Percentiles rank a stretch among this genome's conserved stretches.
These are phyloP conservation scores for Dendroctonus valens DNA, from an alignment of 1,140 invertebrate genomes.

Conservation along the genomic window DNA sequence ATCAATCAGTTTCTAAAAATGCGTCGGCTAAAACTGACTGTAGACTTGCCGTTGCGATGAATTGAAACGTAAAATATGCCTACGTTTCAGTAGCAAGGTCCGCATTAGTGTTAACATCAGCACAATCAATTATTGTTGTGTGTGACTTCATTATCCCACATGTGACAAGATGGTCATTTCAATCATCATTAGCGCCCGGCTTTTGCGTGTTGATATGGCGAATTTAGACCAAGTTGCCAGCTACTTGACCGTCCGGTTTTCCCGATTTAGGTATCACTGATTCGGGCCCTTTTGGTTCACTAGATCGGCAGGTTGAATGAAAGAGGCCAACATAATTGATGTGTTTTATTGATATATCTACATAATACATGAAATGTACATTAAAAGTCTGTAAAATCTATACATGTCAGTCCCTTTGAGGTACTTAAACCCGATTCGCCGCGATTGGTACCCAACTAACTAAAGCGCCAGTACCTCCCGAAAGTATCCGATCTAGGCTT, in stretches of 20 bases:
- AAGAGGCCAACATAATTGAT: not conserved
- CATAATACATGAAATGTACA: slow-evolving; percentile 40
- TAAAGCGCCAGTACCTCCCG: no score
- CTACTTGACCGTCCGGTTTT: no score
- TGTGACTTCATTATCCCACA: slow-evolving; percentile 8
- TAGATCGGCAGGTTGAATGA: no score
- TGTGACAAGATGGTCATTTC: slow-evolving; percentile 8
- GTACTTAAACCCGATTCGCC: not conserved
- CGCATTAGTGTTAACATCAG: slow-evolving; percentile 9
- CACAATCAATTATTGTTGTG: slow-evolving; percentile 10
- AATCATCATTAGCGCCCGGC: slow-evolving; percentile 5
- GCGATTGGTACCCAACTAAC: not conserved
- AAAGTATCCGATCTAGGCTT: no score
- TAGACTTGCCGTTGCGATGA: no score
- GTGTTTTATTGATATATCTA: slow-evolving; percentile 33
- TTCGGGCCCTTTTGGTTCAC: no score
- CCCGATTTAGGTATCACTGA: no score
- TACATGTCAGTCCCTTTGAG: slow-evolving; percentile 34
- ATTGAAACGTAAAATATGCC: not conserved
- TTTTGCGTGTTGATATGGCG: not conserved
- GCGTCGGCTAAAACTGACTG: no score
- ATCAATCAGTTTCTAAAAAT: no score
- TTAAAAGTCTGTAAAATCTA: slow-evolving; percentile 22
- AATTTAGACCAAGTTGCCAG: not conserved
- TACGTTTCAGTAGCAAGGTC: slow-evolving; percentile 6